phyloP scores from a whole-genome alignment of 2,888 invertebrate genomes.

The Tridacna gigas region DNA sequence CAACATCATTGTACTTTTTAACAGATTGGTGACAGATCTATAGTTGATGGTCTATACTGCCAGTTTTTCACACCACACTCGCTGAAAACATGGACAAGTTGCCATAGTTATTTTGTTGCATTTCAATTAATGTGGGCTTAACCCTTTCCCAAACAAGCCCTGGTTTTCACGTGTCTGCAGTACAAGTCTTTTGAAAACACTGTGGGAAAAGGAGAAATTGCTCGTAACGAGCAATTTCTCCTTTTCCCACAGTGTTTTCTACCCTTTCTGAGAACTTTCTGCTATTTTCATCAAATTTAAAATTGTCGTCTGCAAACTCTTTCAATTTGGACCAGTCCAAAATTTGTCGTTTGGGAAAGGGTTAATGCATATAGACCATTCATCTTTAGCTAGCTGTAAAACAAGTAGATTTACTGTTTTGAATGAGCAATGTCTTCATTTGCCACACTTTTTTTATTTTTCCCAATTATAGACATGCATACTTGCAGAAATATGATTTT shows the following conservation, averaged over 20 bases:
- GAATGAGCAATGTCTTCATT: too few species aligned
- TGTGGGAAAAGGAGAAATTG: conserved; percentile 2
- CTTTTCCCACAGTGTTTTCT: neutral
- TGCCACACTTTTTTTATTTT: too few species aligned
- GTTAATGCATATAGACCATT: neutral
- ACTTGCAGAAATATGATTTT: too few species aligned
- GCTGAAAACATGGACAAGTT: conserved; percentile 59
- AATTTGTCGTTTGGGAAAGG: neutral
- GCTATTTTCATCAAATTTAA: too few species aligned
- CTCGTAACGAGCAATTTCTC: neutral
- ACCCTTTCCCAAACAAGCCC: neutral
- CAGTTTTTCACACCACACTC: conserved; percentile 70
- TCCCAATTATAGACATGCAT: too few species aligned
- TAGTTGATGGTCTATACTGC: conserved; percentile 62
- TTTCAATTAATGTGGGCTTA: neutral
- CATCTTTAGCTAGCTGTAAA: too few species aligned
- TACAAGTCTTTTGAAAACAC: neutral
- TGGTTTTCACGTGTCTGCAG: neutral
- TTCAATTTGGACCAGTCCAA: neutral
- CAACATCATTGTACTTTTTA: conserved; percentile 19
- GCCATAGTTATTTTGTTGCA: neutral
- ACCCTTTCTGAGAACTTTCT: too few species aligned
- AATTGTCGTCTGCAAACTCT: neutral
- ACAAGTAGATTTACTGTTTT: too few species aligned
- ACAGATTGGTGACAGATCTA: conserved; percentile 51